phyloP scores from a whole-genome alignment of 2,888 invertebrate species.

The Apomyelois bistriatella region DNA sequence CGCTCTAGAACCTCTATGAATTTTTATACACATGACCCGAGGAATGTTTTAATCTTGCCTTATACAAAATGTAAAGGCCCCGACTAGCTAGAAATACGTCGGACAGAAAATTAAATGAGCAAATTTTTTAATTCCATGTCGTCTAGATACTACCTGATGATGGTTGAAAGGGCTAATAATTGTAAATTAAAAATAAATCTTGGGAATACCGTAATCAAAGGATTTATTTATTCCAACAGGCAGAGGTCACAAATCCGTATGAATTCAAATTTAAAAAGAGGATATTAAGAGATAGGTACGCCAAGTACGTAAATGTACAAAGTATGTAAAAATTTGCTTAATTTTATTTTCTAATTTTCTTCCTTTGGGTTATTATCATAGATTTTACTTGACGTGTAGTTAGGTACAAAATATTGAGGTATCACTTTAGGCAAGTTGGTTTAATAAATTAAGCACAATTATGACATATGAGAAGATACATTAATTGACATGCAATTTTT shows the following conservation, averaged over 20 bases:
- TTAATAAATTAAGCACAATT: no score
- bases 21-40: conserved; percentile 14
- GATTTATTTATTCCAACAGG: not conserved
- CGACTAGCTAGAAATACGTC: conserved; percentile 7
- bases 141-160: not conserved
- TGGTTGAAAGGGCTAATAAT: conserved; percentile 10
- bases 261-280: not conserved
- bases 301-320: no score
- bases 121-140: not conserved
- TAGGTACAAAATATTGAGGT: no score
- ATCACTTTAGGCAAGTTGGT: no score
- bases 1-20: conserved; percentile 10
- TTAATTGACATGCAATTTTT: no score
- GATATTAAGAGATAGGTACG: no score
- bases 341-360: no score
- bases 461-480: no score
- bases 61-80: conserved; percentile 10
- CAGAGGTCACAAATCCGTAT: not conserved
- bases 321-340: no score
- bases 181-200: conserved; percentile 7
- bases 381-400: no score
- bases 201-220: not conserved
- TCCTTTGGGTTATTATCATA: no score
- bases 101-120: conserved; percentile 15
- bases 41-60: conserved; percentile 15